These are phyloP conservation scores for rat (Rattus norvegicus) DNA, from an alignment of 2,113 vertebrate genomes.

Conservation along the genomic window GRCr8 NC_086020.1:236191001-236191500, in stretches of 20 bases:
- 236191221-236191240: not conserved
- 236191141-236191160: not conserved
- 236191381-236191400: too few species aligned
- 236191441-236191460: too few species aligned
- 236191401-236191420: too few species aligned
- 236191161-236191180: not conserved
- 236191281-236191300: not conserved
- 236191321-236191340: slow-evolving; percentile 38
- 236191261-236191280: not conserved
- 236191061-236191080: not conserved
- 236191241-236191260: slow-evolving; percentile 7
- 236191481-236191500: too few species aligned
- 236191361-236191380: too few species aligned
- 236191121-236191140: not conserved
- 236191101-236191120: too few species aligned
- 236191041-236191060: not conserved
- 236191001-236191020: not conserved
- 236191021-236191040: not conserved
- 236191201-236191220: not conserved
- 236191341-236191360: not conserved
- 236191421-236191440: too few species aligned
- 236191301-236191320: slow-evolving; percentile 21
- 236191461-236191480: too few species aligned
- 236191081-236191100: not conserved
- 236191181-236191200: not conserved